Evolutionary conservation across 2,113 vertebrate genomes (phyloP).

Genomic region (Lathamus discolor): DNA sequence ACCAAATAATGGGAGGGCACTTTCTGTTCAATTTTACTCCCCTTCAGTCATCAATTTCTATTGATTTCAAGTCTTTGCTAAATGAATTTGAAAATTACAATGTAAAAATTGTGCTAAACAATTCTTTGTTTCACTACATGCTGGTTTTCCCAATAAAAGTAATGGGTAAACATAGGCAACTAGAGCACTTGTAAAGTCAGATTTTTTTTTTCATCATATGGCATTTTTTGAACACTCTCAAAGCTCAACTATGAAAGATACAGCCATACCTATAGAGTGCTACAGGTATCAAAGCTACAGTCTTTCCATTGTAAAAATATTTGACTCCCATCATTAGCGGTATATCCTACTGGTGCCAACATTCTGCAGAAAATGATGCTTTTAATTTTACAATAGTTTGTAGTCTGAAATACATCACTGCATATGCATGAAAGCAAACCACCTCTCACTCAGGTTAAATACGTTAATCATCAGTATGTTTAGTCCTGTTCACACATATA

Average conservation of each 20-base stretch:
- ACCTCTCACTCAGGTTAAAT: neutral
- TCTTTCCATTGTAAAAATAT: neutral
- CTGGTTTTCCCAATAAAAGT: constrained; percentile 30
- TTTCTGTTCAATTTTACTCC: neutral
- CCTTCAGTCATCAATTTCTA: constrained; percentile 28
- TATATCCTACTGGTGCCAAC: neutral
- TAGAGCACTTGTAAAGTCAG: neutral
- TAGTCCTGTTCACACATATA: neutral
- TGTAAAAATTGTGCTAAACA: constrained; percentile 25
- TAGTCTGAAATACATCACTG: neutral
- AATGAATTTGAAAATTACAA: constrained; percentile 17
- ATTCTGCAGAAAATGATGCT: neutral
- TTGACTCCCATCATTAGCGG: neutral
- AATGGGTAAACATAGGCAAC: neutral
- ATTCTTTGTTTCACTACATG: neutral
- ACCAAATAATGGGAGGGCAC: neutral
- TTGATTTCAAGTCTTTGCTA: constrained; percentile 23
- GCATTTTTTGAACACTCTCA: neutral
- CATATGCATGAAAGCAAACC: neutral
- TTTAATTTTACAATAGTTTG: neutral
- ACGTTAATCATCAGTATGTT: neutral
- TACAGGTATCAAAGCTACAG: neutral
- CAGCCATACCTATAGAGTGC: neutral
- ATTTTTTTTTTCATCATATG: neutral
- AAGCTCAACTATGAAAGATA: neutral